Conservation (phyloP, 2,113 vertebrate species). For the Drymodes brunneopygia region DNA sequence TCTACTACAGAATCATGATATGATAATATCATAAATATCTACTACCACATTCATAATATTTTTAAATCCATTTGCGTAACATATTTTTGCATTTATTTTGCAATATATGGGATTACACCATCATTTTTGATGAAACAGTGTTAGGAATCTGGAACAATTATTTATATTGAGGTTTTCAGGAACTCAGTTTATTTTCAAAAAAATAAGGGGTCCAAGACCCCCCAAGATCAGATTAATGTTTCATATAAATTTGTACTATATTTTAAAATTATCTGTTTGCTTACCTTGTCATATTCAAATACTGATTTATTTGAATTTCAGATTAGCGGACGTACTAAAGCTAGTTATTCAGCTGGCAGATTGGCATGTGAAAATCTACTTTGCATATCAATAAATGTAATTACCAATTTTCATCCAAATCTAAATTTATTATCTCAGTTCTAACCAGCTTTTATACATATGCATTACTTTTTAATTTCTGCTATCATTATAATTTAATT, state of each 20-base stretch:
- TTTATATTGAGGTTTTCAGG: neutral
- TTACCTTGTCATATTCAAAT: neutral
- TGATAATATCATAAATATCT: too few relatives aligned
- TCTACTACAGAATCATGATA: neutral
- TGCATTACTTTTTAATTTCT: neutral
- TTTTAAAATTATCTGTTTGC: neutral
- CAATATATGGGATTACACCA: neutral
- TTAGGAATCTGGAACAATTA: neutral
- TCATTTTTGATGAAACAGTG: neutral
- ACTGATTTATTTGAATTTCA: conserved; percentile 6
- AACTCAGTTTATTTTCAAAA: neutral
- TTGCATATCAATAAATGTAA: neutral
- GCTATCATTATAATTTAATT: neutral
- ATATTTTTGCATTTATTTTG: neutral
- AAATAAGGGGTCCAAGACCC: neutral
- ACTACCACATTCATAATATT: neutral
- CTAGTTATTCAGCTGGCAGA: neutral
- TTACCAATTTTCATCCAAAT: neutral
- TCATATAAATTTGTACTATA: neutral
- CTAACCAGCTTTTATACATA: neutral
- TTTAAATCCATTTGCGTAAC: neutral
- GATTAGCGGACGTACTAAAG: neutral
- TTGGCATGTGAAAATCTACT: neutral
- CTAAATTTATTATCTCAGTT: neutral
- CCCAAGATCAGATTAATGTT: neutral